Evolutionary conservation across 2,113 vertebrate genomes (phyloP), one percentile per base, ranked within the genome.

Genomic region (Cnemophilus loriae): DNA sequence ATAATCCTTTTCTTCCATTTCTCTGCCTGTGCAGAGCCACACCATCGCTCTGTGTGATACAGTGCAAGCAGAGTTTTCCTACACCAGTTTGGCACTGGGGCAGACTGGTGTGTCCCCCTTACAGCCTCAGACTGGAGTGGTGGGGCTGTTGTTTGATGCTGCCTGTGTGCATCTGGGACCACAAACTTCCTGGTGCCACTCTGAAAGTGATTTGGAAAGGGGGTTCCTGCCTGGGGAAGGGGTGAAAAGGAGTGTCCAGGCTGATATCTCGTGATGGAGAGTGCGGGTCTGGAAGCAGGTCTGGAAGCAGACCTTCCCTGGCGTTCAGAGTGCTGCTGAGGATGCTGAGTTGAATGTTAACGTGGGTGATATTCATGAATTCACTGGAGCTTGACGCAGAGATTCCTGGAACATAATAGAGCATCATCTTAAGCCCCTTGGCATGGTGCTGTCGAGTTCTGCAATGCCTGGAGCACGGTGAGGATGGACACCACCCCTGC

Each of bases 21-120:
- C 28, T 44, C 41, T 74, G 32, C 63, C 73, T 13, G 1, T 16
- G 20, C 44, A 21, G 56, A n/a, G 55, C 8, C 41, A 33, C 3
- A 2, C 41, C 8, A 0, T 59, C 30, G 0, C 37, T 16, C 0
- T 17, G 2, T 13, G 4, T 24, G 46, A 13, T 27, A 9, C 0
- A 7, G 27, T 59, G 18, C 19, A 22, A 46, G 30, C 30, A 91
- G 70, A 49, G 73, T 47, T 90, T 37, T 90, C 35, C 35, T 41
- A 41, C 50, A 42, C 41, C 59, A 35, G 7, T 1, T 9, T 16
- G 67, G 24, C 90, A 59, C 68, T 91, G 67, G 67, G 84, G 16
- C 73, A 94, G 37, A 26, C 37, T 77, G 60, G 46, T 52, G 21
- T 42, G 20, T 32, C 30, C 42, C 18, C 18, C 0, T 47, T 26